Percentiles rank a stretch among this genome's conserved stretches.
phyloP scores from a whole-genome alignment of 2,888 invertebrate species.

The Altica lythri region DNA sequence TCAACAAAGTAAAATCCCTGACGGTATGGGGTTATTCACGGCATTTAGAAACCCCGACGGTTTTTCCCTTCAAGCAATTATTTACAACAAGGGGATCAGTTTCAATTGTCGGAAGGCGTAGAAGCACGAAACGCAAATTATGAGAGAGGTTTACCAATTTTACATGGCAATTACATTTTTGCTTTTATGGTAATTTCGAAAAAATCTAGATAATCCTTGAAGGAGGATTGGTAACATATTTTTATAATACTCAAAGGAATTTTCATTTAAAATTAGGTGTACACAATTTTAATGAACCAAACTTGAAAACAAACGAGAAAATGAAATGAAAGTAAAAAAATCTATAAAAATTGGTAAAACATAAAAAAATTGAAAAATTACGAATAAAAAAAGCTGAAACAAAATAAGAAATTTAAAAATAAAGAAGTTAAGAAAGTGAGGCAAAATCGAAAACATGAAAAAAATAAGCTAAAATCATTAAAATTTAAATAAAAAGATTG shows the following conservation, averaged over 20 bases:
- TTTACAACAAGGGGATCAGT: constrained; percentile 18
- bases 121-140: constrained; percentile 12
- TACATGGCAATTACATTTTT: constrained; percentile 6
- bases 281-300: too few relatives aligned
- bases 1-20: constrained; percentile 14
- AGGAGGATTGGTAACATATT: too few relatives aligned
- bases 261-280: background rate
- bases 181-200: background rate
- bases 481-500: too few relatives aligned
- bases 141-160: constrained; percentile 6
- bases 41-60: constrained; percentile 7
- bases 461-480: too few relatives aligned
- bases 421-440: too few relatives aligned
- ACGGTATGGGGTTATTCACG: background rate
- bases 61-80: constrained; percentile 18
- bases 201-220: background rate
- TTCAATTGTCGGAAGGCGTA: constrained; percentile 19
- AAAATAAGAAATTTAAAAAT: too few relatives aligned
- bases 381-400: too few relatives aligned
- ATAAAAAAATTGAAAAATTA: too few relatives aligned
- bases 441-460: too few relatives aligned
- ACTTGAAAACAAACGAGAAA: too few relatives aligned
- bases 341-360: too few relatives aligned
- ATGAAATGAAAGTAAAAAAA: too few relatives aligned
- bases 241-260: background rate